Evolutionary conservation across 2,797 vertebrate species (phyloP).

Genomic region (Phoebastria nigripes): DNA sequence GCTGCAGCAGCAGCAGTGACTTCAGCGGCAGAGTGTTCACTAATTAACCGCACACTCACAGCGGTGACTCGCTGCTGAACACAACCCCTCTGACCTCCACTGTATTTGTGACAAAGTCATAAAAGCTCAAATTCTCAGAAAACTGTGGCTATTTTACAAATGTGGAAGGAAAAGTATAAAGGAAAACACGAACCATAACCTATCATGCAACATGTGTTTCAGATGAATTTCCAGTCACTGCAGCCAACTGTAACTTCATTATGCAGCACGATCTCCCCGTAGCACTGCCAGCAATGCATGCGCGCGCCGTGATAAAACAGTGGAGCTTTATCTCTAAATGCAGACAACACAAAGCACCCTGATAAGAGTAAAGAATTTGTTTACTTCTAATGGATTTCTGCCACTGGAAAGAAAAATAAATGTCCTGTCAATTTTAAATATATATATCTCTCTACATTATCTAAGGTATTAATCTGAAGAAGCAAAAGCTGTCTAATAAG

Average conservation of each 20-base stretch:
- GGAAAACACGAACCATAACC: rapidly evolving
- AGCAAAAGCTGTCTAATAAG: neutral
- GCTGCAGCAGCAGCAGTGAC: neutral
- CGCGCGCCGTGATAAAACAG: neutral
- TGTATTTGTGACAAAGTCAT: neutral
- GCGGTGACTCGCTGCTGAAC: neutral
- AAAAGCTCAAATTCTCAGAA: neutral
- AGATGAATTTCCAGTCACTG: neutral
- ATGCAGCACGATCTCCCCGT: neutral
- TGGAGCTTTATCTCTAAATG: neutral
- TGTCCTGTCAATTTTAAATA: neutral
- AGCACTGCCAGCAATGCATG: neutral
- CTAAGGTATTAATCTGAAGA: neutral
- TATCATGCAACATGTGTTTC: rapidly evolving
- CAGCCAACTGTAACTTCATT: neutral
- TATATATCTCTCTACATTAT: neutral
- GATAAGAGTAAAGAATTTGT: conserved; percentile 39
- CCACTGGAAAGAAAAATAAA: conserved; percentile 24
- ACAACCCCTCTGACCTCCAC: neutral
- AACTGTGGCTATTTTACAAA: rapidly evolving
- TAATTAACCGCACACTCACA: neutral
- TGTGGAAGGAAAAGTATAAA: rapidly evolving
- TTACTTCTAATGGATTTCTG: conserved; percentile 37
- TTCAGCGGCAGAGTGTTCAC: neutral
- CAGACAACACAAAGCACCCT: neutral